Evolutionary conservation across 2,797 vertebrate genomes (phyloP).

Genomic region (Myotis daubentonii): DNA sequence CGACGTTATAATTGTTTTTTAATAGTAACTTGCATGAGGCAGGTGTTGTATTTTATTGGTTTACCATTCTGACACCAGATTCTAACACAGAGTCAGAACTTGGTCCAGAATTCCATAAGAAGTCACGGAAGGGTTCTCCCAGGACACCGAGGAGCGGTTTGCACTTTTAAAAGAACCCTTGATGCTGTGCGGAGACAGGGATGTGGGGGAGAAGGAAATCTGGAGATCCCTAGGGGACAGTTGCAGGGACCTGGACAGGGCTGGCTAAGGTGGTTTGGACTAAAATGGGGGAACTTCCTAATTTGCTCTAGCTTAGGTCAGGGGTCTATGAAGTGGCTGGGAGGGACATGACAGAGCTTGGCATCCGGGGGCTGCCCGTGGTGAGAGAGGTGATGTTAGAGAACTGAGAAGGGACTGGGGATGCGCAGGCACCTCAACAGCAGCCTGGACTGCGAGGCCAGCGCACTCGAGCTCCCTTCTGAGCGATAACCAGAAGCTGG

Average conservation of each 20-base stretch:
- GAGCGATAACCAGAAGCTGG: not conserved
- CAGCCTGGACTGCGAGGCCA: not conserved
- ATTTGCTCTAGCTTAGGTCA: not conserved
- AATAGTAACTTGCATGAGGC: not conserved
- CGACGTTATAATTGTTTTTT: not conserved
- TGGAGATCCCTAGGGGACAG: not conserved
- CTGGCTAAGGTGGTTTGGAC: not conserved
- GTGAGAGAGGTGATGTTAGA: not conserved
- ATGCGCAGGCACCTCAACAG: not conserved
- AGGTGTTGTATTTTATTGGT: not conserved
- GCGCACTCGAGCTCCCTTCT: not conserved
- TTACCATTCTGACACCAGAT: not conserved
- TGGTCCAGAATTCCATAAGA: not conserved
- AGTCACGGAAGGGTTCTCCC: not conserved
- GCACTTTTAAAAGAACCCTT: not conserved
- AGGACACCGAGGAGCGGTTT: not conserved
- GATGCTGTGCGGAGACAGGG: not conserved
- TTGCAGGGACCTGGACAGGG: not conserved
- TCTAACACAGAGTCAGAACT: not conserved
- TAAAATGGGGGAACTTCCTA: not conserved
- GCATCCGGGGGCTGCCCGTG: not conserved
- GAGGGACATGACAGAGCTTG: not conserved
- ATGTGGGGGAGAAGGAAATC: not conserved
- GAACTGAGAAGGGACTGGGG: no score
- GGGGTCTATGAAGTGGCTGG: not conserved